Conservation (phyloP, 1,140 invertebrate species). For the Heliconius nattereri region DNA sequence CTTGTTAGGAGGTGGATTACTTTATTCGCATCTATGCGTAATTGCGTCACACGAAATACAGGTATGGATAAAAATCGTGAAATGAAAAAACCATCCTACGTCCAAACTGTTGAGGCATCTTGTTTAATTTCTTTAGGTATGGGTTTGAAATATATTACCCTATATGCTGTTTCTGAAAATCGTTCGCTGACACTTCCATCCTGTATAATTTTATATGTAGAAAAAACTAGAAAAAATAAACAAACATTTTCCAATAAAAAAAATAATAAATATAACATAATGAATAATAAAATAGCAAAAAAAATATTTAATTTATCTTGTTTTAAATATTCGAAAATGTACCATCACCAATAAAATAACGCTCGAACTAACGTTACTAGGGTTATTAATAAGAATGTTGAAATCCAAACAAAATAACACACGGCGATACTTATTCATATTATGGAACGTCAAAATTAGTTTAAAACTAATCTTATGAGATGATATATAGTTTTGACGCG, state of each 20-base stretch:
- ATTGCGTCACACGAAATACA: too few relatives aligned
- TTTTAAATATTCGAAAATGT: background rate
- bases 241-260: background rate
- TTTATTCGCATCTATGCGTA: too few relatives aligned
- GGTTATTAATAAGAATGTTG: background rate
- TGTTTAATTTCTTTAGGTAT: too few relatives aligned
- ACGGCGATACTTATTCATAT: slow-evolving; percentile 41
- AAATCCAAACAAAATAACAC: background rate
- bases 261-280: background rate
- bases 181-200: too few relatives aligned
- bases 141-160: too few relatives aligned
- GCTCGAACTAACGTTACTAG: background rate
- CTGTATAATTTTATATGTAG: too few relatives aligned
- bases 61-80: too few relatives aligned
- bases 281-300: background rate
- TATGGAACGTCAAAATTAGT: slow-evolving; percentile 51
- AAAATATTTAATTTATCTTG: background rate
- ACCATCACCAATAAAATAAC: slow-evolving; percentile 17
- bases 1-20: too few relatives aligned
- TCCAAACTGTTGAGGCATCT: too few relatives aligned
- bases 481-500: slow-evolving; percentile 63
- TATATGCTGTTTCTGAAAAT: too few relatives aligned
- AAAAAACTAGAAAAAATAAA: too few relatives aligned
- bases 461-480: slow-evolving; percentile 51
- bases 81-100: too few relatives aligned